These are phyloP conservation scores for Psilopogon haemacephalus DNA, from an alignment of 2,113 vertebrate genomes.

Conservation along the genomic window DNA sequence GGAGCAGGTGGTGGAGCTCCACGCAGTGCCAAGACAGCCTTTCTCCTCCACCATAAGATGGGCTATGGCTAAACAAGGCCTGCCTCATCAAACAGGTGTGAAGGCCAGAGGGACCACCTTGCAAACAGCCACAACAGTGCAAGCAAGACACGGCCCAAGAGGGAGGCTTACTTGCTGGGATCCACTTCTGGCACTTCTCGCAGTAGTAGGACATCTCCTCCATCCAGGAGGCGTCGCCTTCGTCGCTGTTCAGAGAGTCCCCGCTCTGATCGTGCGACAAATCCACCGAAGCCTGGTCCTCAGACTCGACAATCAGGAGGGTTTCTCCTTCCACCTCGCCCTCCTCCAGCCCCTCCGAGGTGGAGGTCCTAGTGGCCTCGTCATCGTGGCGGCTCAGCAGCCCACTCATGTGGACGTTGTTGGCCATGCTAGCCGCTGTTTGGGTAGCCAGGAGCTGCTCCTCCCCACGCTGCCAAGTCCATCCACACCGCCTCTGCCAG, in stretches of 20 bases:
- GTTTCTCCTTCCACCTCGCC: conserved; percentile 98
- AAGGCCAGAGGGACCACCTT: not conserved
- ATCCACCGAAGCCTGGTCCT: conserved; percentile 94
- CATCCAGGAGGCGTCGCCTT: conserved; percentile 87
- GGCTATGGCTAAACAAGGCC: not conserved
- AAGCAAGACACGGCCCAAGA: not conserved
- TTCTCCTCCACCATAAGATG: fast-evolving
- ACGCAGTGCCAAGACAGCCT: fast-evolving
- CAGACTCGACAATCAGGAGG: conserved; percentile 91
- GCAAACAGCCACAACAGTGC: not conserved
- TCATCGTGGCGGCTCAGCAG: conserved; percentile 80
- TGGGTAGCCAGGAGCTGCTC: not conserved
- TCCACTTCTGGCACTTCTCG: conserved; percentile 97
- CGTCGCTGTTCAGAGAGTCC: conserved; percentile 93
- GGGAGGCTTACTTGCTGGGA: conserved; percentile 85
- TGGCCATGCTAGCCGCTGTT: conserved; percentile 79
- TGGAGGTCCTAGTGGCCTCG: conserved; percentile 86
- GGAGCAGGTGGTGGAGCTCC: not conserved
- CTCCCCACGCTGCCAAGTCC: not conserved
- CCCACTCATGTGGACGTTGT: conserved; percentile 78
- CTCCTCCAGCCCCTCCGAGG: conserved; percentile 93
- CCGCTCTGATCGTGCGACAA: conserved; percentile 96
- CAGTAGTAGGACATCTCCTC: conserved; percentile 96
- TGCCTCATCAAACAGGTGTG: fast-evolving
- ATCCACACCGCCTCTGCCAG: not conserved